Evolutionary conservation across 2,888 invertebrate species (phyloP).

Genomic region (Melanostoma mellinum): DNA sequence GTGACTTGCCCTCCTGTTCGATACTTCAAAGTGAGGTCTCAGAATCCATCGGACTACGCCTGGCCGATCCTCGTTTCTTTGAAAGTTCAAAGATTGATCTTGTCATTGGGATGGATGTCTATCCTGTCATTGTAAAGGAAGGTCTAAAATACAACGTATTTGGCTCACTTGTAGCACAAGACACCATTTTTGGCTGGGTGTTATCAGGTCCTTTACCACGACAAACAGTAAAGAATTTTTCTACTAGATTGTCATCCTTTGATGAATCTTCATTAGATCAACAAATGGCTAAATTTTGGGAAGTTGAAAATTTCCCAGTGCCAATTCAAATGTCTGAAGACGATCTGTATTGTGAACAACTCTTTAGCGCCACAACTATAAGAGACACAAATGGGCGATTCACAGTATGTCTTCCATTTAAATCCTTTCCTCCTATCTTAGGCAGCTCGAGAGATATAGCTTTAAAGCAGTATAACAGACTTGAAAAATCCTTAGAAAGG

Average conservation of each 20-base stretch:
- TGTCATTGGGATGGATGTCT: conserved; percentile 20
- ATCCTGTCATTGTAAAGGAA: conserved; percentile 15
- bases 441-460: conserved; percentile 15
- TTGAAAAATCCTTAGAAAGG: not conserved
- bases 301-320: too few species aligned
- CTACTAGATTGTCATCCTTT: too few species aligned
- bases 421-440: not conserved
- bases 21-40: conserved; percentile 4
- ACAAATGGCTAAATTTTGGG: too few species aligned
- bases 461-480: not conserved
- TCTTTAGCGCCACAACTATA: not conserved
- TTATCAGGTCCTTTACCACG: conserved; percentile 5
- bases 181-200: conserved; percentile 20
- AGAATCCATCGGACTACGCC: not conserved
- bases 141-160: conserved; percentile 3
- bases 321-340: not conserved
- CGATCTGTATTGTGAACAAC: not conserved
- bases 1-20: conserved; percentile 1
- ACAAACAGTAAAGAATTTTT: not conserved
- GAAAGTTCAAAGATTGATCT: conserved; percentile 28
- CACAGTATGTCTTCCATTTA: conserved; percentile 19
- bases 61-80: conserved; percentile 29
- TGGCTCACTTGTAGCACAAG: conserved; percentile 14
- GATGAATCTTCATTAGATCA: too few species aligned
- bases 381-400: conserved; percentile 11